Percentiles rank a stretch among this genome's conserved stretches.
phyloP scores from a whole-genome alignment of 1,140 invertebrate species.

The Caenorhabditis remanei region DNA sequence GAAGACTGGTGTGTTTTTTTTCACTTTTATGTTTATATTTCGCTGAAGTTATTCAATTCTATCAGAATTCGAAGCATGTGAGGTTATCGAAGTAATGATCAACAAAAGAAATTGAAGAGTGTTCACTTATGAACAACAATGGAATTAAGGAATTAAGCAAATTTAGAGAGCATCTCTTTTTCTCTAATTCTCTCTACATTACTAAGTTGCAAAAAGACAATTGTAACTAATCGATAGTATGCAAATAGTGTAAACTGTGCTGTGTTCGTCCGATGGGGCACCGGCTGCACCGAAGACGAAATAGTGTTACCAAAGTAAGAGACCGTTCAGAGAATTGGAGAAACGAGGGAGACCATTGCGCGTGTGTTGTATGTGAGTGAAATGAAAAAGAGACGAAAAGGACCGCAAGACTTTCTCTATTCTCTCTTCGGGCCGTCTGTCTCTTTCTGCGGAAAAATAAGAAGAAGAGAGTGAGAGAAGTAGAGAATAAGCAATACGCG shows the following conservation, averaged over 20 bases:
- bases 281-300: constrained; percentile 10
- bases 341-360: background rate
- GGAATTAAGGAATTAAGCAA: constrained; percentile 34
- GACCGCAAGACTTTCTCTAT: constrained; percentile 14
- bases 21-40: no score
- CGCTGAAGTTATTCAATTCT: no score
- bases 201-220: background rate
- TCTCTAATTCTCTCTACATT: background rate
- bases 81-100: background rate
- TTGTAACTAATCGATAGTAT: constrained; percentile 50
- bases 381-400: background rate
- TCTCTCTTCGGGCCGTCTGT: background rate
- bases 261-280: constrained; percentile 25
- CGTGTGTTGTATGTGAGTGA: background rate
- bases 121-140: constrained; percentile 21
- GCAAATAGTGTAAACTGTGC: constrained; percentile 51
- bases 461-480: background rate
- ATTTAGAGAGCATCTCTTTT: background rate
- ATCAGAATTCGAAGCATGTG: no score
- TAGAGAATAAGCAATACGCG: background rate
- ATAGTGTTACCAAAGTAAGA: background rate
- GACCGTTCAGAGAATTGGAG: background rate
- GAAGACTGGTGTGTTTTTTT: no score
- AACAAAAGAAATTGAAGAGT: background rate
- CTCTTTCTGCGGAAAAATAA: background rate